Base-by-base conservation (phyloP, 2,113 vertebrate genomes). In the Leptocoma aspasia region DNA sequence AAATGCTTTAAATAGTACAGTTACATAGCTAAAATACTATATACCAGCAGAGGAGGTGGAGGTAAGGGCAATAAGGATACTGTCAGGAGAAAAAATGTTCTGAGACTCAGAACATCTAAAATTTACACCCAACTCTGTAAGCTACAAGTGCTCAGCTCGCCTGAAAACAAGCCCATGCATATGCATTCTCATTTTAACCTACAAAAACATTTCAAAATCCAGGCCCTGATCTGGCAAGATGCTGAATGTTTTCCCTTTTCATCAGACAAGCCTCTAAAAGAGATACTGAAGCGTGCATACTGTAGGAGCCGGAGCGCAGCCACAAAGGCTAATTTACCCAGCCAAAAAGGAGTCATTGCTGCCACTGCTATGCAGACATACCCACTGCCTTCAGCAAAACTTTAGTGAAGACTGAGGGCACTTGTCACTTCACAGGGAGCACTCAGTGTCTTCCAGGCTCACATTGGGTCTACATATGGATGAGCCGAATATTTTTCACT, bases 211-310 rank as follows among this genome's bases (percentile, higher is more conserved):
- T 93, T 96, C 92, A 90, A 75, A 96, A 92, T 93, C 92, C 72
- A 93, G 92, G 94, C 88, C 90, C 64, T 93, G 88, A 94, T 96
- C 95, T 94, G 95, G 86, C 89, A 93, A 86, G 82, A 94, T 81
- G 82, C 80, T 86, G 82, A 95, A 97, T 94, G 80, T 95, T 96
- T 94, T 92, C 80, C 69, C 59, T 95, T 92, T 88, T 90, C 94
- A 96, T 82, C 94, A 96, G 92, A 96, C 95, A 96, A 95, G 90
- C 90, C 94, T 92, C 95, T 95, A 90, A 96, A 61, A 96, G 94
- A 96, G 94, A 96, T 94, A 90, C 85, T 90, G 94, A 92, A 95
- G 82, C 11, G 2, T 79, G 57, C 11, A 8, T 69, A 80, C 71
- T 79, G 61, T 24, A 69, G 82, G 65, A 94, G 85, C 90, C 85